A percentile compares a stretch with the other conserved stretches of the same genome.
These are phyloP conservation scores for Dasysyrphus tricinctus DNA, from an alignment of 2,888 invertebrate genomes.

Conservation along the genomic window DNA sequence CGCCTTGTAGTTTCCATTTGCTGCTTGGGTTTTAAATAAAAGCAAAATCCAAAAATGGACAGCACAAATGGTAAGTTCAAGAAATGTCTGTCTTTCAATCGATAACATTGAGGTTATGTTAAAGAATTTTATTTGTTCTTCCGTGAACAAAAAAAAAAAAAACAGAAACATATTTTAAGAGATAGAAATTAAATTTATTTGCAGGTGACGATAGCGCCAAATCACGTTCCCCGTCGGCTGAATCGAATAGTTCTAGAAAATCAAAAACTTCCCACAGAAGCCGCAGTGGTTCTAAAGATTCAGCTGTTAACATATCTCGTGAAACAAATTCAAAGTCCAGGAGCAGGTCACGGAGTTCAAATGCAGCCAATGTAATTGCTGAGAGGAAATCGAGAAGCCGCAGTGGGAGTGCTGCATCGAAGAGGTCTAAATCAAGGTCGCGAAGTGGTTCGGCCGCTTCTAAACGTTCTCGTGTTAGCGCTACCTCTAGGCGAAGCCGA, in stretches of 20 bases:
- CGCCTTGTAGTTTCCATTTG: slow-evolving; percentile 30
- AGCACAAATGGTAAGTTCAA: slow-evolving; percentile 63
- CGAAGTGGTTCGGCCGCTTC: slow-evolving; percentile 60
- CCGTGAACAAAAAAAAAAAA: background rate
- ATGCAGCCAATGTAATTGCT: slow-evolving; percentile 37
- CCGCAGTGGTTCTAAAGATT: slow-evolving; percentile 56
- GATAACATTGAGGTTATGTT: slow-evolving; percentile 55
- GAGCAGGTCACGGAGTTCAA: slow-evolving; percentile 73
- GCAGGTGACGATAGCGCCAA: slow-evolving; percentile 30
- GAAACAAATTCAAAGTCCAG: slow-evolving; percentile 70
- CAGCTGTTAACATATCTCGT: slow-evolving; percentile 23
- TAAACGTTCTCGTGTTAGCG: slow-evolving; percentile 44
- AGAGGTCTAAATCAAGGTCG: slow-evolving; percentile 62
- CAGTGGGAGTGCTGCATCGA: slow-evolving; percentile 61
- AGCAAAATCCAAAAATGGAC: slow-evolving; percentile 46
- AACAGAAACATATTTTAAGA: background rate
- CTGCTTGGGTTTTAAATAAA: slow-evolving; percentile 29
- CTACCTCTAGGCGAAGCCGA: slow-evolving; percentile 64
- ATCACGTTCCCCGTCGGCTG: slow-evolving; percentile 67
- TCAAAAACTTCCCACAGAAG: slow-evolving; percentile 50
- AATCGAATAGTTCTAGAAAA: slow-evolving; percentile 56
- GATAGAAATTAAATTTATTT: background rate
- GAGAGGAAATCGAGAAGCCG: slow-evolving; percentile 74
- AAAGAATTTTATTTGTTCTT: slow-evolving; percentile 13
- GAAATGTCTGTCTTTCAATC: background rate